Evolutionary conservation across 1,140 invertebrate species (phyloP).

Genomic region (Tribolium castaneum): DNA sequence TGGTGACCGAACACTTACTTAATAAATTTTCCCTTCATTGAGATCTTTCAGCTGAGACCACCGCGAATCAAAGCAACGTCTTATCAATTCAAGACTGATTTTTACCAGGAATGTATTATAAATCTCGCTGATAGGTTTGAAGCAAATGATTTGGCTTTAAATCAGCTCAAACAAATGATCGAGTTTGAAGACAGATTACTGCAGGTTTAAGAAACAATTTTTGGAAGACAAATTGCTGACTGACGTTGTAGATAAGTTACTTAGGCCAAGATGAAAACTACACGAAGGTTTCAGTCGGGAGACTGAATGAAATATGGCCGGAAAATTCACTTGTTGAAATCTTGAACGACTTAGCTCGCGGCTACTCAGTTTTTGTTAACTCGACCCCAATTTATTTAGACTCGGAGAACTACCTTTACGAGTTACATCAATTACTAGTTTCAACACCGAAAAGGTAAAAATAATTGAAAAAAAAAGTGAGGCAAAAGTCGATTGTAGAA

Average conservation of each 20-base stretch:
- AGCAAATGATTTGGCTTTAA: not conserved
- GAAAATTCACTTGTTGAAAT: not conserved
- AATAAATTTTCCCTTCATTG: not conserved
- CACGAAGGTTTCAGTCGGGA: not conserved
- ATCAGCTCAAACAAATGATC: not conserved
- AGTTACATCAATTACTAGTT: not conserved
- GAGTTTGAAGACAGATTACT: not conserved
- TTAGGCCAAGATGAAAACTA: not conserved
- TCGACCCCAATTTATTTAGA: not conserved
- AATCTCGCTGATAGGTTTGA: not conserved
- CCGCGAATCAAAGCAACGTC: not conserved
- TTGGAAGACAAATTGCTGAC: too few relatives aligned
- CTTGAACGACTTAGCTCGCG: constrained; percentile 2
- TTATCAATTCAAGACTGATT: not conserved
- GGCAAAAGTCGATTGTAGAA: not conserved
- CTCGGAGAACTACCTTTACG: constrained; percentile 15
- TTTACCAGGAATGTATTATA: not conserved
- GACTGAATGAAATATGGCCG: constrained; percentile 9
- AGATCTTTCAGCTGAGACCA: not conserved
- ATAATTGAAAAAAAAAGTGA: not conserved
- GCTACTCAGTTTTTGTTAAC: not conserved
- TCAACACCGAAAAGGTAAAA: constrained; percentile 3
- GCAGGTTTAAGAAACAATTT: not conserved
- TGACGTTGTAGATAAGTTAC: not conserved
- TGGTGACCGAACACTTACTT: not conserved